These are phyloP conservation scores for Brevimyrus niger DNA, from an alignment of 2,113 vertebrate genomes.

Conservation along the genomic window DNA sequence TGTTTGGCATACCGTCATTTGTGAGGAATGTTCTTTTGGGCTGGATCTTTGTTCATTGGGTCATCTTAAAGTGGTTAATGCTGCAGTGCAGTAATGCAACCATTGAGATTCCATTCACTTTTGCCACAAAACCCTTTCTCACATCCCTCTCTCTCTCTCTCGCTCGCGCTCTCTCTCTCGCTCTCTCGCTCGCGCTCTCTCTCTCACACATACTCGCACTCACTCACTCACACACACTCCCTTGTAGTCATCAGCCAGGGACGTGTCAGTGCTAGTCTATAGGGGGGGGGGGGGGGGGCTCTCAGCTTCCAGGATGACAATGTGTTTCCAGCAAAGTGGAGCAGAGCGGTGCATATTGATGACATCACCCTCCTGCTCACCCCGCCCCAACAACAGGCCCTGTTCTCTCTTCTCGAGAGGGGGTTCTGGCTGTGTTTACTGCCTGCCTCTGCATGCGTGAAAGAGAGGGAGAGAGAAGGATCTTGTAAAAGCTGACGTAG, in stretches of 20 bases:
- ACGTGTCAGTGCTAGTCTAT: background rate
- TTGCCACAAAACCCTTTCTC: background rate
- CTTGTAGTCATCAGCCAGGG: conserved; percentile 20
- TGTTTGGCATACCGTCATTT: background rate
- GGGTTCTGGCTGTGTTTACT: background rate
- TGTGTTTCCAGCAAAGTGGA: conserved; percentile 2
- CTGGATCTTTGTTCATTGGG: background rate
- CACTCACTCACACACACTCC: background rate
- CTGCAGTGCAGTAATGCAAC: background rate
- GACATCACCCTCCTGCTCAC: background rate
- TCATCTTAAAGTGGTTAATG: background rate
- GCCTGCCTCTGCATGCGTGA: conserved; percentile 2
- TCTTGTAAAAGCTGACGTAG: background rate
- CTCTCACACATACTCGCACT: background rate
- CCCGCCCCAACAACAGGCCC: background rate
- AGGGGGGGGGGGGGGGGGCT: background rate
- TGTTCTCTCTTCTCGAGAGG: background rate
- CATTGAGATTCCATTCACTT: background rate
- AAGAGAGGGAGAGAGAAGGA: background rate
- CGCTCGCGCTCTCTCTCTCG: background rate
- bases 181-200: background rate
- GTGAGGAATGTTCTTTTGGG: background rate
- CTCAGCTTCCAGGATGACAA: background rate
- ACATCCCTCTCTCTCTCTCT: background rate
- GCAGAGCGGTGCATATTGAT: conserved; percentile 7